phyloP scores from a whole-genome alignment of 2,113 vertebrate genomes.

The Chrysochloris asiatica region DNA sequence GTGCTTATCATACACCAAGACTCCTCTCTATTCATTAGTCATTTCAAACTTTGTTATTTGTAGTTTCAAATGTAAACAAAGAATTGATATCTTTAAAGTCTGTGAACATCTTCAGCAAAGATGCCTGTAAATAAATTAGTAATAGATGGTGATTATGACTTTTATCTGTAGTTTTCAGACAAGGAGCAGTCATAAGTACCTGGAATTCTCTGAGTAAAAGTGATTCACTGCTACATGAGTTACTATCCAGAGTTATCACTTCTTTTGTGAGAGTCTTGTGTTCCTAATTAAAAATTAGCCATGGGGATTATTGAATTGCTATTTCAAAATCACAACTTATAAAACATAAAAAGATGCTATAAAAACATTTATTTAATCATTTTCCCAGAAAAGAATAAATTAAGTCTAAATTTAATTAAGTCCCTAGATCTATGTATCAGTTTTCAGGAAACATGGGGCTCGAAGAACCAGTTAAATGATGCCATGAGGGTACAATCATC shows the following conservation, averaged over 20 bases:
- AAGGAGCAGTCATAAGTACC: background rate
- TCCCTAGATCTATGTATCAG: slow-evolving; percentile 6
- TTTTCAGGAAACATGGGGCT: slow-evolving; percentile 24
- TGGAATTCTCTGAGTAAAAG: background rate
- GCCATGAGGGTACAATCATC: background rate
- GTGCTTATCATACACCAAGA: no score
- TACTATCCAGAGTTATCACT: slow-evolving; percentile 1
- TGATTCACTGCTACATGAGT: background rate
- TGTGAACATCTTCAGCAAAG: slow-evolving; percentile 17
- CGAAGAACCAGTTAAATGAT: slow-evolving; percentile 15
- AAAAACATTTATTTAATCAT: background rate
- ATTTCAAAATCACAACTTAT: slow-evolving; percentile 37
- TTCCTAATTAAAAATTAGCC: slow-evolving; percentile 21
- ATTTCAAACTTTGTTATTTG: slow-evolving; percentile 47
- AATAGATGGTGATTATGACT: slow-evolving; percentile 8
- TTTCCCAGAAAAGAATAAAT: slow-evolving; percentile 7
- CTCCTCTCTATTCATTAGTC: slow-evolving; percentile 30
- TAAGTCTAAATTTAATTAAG: slow-evolving; percentile 52
- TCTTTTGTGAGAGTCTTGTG: background rate
- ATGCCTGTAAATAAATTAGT: background rate
- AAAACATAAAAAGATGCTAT: slow-evolving; percentile 12
- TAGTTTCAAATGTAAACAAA: slow-evolving; percentile 5
- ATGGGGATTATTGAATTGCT: background rate
- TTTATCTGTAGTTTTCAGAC: slow-evolving; percentile 10
- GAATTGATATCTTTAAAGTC: slow-evolving; percentile 6